Evolutionary conservation across 2,113 vertebrate species (phyloP), one percentile per base, ranked within the genome.

Genomic region (Pollimyrus isidori): DNA sequence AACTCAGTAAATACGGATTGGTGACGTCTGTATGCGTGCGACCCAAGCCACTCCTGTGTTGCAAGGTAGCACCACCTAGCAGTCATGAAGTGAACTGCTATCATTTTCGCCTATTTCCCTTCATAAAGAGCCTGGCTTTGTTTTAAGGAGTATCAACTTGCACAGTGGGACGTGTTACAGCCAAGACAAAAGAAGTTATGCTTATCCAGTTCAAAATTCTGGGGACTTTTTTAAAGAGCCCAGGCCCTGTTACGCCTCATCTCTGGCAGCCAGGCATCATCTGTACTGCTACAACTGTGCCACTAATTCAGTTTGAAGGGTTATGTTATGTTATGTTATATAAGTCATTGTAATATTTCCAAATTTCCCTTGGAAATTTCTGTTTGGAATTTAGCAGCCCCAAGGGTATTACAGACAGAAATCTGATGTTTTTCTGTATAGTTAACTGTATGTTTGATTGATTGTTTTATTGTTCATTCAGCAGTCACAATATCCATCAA

Each of bases 51-150:
- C 62, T 80, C 11, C 83, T 49, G 83, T 86, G 45, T 23, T 86
- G 83, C 45, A 46, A 15, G 10, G 23, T 84, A 45, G 82, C 83
- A 86, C 83, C 83, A 86, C 83, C 83, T 86, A 50, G 83, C 83
- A 26, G 46, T 86, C 83, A 50, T 13, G 45, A 48, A 49, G 45
- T 50, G 83, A 50, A 86, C 45, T 48, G 83, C 21, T n/a, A 13
- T 23, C 6, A 4, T 46, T 4, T 48, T 35, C 1, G 0, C 26
- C 62, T 30, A 11, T 69, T 26, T 83, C 35, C 5, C 45, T 84
- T 45, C 23, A 13, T 23, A 7, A 46, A 21, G 82, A 48, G 39
- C 82, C 82, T 46, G 82, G 21, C 82, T 10, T 48, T 45, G 21
- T 17, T 84, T 85, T n/a, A 49, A 49, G 23, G 21, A 49, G n/a